phyloP scores from a whole-genome alignment of 2,797 vertebrate genomes.

The Pipistrellus pygmaeus region DNA sequence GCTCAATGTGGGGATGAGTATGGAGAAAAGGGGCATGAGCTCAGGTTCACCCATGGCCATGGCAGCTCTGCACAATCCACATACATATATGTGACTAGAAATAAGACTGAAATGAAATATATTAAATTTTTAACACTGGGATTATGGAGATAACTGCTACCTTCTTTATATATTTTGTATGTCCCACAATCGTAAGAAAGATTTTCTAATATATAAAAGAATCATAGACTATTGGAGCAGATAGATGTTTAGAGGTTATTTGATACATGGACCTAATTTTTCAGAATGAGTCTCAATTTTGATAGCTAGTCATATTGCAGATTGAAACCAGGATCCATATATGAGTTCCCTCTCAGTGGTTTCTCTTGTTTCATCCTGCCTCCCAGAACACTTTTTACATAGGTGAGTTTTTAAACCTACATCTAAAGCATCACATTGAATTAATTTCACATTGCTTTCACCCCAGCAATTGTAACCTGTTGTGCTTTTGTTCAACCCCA shows the following conservation, averaged over 20 bases:
- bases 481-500: neutral
- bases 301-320: neutral
- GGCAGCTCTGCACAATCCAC: neutral
- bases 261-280: neutral
- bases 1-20: too few species aligned
- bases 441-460: neutral
- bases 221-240: neutral
- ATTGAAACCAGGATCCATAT: neutral
- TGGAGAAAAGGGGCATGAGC: too few species aligned
- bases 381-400: neutral
- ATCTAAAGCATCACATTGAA: neutral
- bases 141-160: neutral
- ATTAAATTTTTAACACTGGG: neutral
- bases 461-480: neutral
- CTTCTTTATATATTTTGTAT: neutral
- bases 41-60: too few species aligned
- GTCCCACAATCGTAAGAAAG: neutral
- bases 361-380: neutral
- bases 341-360: neutral
- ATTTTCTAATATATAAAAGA: neutral
- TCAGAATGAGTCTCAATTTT: neutral
- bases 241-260: neutral
- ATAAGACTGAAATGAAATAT: neutral
- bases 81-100: neutral
- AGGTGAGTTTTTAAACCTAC: neutral